phyloP scores from a whole-genome alignment of 2,888 invertebrate species.

The Boloria selene region DNA sequence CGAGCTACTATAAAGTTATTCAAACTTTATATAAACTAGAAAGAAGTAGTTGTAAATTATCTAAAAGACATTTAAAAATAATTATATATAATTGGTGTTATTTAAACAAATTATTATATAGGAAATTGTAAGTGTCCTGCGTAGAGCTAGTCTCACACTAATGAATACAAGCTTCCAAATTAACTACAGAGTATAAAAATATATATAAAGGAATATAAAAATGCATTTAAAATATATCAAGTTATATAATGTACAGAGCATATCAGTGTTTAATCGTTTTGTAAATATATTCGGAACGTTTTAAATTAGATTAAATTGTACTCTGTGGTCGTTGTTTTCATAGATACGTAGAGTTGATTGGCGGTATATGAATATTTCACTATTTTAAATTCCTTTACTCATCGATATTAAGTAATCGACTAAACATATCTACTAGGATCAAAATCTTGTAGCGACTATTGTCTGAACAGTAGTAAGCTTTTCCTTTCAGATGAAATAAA shows the following conservation, averaged over 20 bases:
- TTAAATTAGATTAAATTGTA: slow-evolving; percentile 52
- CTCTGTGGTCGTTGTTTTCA: slow-evolving; percentile 10
- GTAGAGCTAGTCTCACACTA: slow-evolving; percentile 58
- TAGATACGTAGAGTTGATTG: slow-evolving; percentile 12
- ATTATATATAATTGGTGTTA: slow-evolving; percentile 23
- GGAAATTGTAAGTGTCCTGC: slow-evolving; percentile 32
- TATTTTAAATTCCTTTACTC: slow-evolving; percentile 12
- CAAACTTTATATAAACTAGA: neutral
- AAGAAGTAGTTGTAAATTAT: slow-evolving; percentile 22
- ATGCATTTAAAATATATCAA: slow-evolving; percentile 56
- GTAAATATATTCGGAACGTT: slow-evolving; percentile 68
- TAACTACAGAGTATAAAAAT: slow-evolving; percentile 37
- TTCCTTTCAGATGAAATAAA: slow-evolving; percentile 12
- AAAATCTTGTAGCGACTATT: slow-evolving; percentile 18
- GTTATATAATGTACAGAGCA: slow-evolving; percentile 67
- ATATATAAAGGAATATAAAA: slow-evolving; percentile 32
- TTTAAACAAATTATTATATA: slow-evolving; percentile 21
- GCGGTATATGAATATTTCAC: neutral
- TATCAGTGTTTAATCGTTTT: slow-evolving; percentile 71
- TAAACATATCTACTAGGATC: slow-evolving; percentile 29
- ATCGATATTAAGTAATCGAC: slow-evolving; percentile 14
- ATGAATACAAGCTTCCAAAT: slow-evolving; percentile 47
- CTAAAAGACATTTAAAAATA: slow-evolving; percentile 32
- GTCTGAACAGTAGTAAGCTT: slow-evolving; percentile 14
- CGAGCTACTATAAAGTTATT: slow-evolving; percentile 15